Conservation (phyloP, 2,113 vertebrate species). For the Pampusana beccarii region DNA sequence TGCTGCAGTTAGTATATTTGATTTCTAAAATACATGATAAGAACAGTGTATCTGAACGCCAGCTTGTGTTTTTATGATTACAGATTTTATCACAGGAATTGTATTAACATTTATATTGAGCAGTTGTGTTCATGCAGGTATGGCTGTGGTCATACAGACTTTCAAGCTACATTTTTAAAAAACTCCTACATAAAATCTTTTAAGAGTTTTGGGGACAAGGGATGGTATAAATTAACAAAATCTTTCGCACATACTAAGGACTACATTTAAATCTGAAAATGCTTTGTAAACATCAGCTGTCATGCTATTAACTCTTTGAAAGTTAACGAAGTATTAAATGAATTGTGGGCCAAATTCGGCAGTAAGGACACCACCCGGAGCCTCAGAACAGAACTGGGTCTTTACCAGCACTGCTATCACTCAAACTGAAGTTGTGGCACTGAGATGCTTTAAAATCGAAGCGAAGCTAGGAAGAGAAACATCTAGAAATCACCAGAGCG, state of each 20-base stretch:
- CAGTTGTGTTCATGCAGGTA: neutral
- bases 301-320: neutral
- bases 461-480: neutral
- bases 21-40: neutral
- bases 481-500: neutral
- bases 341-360: neutral
- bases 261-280: neutral
- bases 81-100: neutral
- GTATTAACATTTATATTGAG: constrained; percentile 1
- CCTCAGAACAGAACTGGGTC: neutral
- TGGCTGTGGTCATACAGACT: neutral
- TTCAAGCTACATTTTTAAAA: neutral
- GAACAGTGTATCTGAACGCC: neutral
- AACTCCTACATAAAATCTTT: neutral
- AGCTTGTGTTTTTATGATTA: neutral
- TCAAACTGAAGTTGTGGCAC: neutral
- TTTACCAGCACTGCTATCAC: neutral
- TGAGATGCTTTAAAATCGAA: neutral
- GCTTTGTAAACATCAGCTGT: neutral
- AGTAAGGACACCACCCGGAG: neutral
- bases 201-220: neutral
- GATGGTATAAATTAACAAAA: neutral
- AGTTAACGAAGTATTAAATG: neutral
- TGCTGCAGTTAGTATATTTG: neutral
- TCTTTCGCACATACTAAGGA: neutral